phyloP scores from a whole-genome alignment of 2,888 invertebrate species.

The Troilus luridus region DNA sequence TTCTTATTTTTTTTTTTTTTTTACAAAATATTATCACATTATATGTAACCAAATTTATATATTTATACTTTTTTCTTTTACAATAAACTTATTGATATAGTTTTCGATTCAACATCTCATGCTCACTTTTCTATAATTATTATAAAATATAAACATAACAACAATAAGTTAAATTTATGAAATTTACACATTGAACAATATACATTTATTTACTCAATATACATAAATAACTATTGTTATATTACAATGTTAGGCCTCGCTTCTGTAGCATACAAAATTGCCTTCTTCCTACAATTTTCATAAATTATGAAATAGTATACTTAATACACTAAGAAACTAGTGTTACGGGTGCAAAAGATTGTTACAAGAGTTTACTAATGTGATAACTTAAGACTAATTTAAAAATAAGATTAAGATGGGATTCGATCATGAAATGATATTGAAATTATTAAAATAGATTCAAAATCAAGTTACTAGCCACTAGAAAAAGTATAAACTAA shows the following conservation, averaged over 20 bases:
- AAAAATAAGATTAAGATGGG: slow-evolving; percentile 1
- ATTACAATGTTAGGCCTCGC: slow-evolving; percentile 56
- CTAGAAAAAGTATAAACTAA: neutral
- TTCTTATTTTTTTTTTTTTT: slow-evolving; percentile 2
- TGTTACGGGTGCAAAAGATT: slow-evolving; percentile 54
- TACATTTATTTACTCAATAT: slow-evolving; percentile 51
- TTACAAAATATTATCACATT: slow-evolving; percentile 58
- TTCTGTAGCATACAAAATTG: slow-evolving; percentile 50
- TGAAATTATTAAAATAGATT: neutral
- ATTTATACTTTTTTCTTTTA: slow-evolving; percentile 49
- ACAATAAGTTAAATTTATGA: slow-evolving; percentile 54
- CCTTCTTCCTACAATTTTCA: slow-evolving; percentile 48
- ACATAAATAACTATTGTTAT: slow-evolving; percentile 50
- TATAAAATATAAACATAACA: slow-evolving; percentile 51
- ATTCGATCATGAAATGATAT: neutral
- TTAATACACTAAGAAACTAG: slow-evolving; percentile 45
- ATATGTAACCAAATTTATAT: slow-evolving; percentile 56
- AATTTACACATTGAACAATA: slow-evolving; percentile 52
- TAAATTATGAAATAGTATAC: slow-evolving; percentile 52
- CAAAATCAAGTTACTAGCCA: neutral
- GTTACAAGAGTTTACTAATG: neutral
- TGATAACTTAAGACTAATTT: slow-evolving; percentile 17
- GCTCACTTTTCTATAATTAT: slow-evolving; percentile 17
- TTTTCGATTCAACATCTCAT: slow-evolving; percentile 43
- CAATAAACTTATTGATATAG: slow-evolving; percentile 53